Conservation (phyloP, 1,140 invertebrate genomes). For the Subanguina moxae region DNA sequence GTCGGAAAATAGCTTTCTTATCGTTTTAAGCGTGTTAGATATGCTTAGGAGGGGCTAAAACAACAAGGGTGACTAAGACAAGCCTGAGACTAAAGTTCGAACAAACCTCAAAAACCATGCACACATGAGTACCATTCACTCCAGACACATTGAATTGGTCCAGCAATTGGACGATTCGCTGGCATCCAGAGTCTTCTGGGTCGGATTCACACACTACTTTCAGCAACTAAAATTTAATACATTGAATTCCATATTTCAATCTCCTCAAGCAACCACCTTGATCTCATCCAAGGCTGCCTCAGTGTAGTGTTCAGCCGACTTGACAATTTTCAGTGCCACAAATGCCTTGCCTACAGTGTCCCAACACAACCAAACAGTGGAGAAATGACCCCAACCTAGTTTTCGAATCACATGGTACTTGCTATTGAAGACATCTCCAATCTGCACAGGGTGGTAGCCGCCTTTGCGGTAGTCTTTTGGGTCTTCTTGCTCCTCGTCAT, state of each 20-base stretch:
- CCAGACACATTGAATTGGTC: slow-evolving; percentile 61
- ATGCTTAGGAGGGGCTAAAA: too few relatives aligned
- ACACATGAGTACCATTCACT: slow-evolving; percentile 79
- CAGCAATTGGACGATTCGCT: slow-evolving; percentile 38
- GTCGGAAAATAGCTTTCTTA: too few relatives aligned
- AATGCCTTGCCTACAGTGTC: slow-evolving; percentile 76
- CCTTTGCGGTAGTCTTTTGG: slow-evolving; percentile 39
- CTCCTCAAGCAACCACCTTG: slow-evolving; percentile 60
- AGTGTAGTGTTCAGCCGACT: slow-evolving; percentile 94
- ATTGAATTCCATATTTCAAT: background rate
- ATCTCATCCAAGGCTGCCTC: slow-evolving; percentile 98
- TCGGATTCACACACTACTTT: slow-evolving; percentile 34
- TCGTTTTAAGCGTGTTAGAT: too few relatives aligned
- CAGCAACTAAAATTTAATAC: slow-evolving; percentile 24
- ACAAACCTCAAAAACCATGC: slow-evolving; percentile 58
- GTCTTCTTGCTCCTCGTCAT: slow-evolving; percentile 37
- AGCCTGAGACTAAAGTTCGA: too few relatives aligned
- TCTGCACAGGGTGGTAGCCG: slow-evolving; percentile 44
- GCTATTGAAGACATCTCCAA: slow-evolving; percentile 44
- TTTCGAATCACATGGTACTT: slow-evolving; percentile 49
- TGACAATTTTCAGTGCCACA: slow-evolving; percentile 96
- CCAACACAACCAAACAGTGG: slow-evolving; percentile 51
- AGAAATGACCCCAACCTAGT: slow-evolving; percentile 51
- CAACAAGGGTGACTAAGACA: too few relatives aligned
- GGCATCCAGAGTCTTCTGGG: slow-evolving; percentile 12